Evolutionary conservation across 2,888 invertebrate genomes (phyloP).

Genomic region (Caenorhabditis uteleia): DNA sequence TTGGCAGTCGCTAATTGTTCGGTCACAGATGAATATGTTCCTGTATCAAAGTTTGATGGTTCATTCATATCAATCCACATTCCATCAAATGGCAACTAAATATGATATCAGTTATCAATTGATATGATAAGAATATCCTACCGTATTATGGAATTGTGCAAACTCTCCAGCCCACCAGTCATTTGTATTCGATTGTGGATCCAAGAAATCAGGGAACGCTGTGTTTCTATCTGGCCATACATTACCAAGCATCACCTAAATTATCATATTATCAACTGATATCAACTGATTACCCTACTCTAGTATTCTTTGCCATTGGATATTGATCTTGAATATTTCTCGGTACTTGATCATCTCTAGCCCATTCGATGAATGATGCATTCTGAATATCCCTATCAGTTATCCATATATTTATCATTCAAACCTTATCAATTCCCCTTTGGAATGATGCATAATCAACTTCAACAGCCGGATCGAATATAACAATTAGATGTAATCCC

Average conservation of each 20-base stretch:
- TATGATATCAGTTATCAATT: not conserved
- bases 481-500: constrained; percentile 60
- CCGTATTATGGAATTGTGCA: constrained; percentile 38
- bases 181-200: constrained; percentile 37
- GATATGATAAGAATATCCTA: constrained; percentile 2
- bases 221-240: constrained; percentile 52
- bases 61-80: constrained; percentile 91
- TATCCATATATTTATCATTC: not conserved
- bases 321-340: constrained; percentile 42
- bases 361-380: constrained; percentile 53
- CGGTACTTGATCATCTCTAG: constrained; percentile 36
- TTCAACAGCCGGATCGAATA: constrained; percentile 67
- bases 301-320: constrained; percentile 46
- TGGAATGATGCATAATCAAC: constrained; percentile 61
- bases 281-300: constrained; percentile 12
- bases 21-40: constrained; percentile 22
- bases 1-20: constrained; percentile 15
- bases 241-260: constrained; percentile 56
- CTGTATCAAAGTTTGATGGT: constrained; percentile 77
- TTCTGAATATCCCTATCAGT: constrained; percentile 33
- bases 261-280: not conserved
- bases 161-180: constrained; percentile 56
- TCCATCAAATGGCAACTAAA: constrained; percentile 75
- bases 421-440: constrained; percentile 46
- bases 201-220: constrained; percentile 56